Conservation (phyloP, 2,888 invertebrate species). For the Ypsolopha sequella region DNA sequence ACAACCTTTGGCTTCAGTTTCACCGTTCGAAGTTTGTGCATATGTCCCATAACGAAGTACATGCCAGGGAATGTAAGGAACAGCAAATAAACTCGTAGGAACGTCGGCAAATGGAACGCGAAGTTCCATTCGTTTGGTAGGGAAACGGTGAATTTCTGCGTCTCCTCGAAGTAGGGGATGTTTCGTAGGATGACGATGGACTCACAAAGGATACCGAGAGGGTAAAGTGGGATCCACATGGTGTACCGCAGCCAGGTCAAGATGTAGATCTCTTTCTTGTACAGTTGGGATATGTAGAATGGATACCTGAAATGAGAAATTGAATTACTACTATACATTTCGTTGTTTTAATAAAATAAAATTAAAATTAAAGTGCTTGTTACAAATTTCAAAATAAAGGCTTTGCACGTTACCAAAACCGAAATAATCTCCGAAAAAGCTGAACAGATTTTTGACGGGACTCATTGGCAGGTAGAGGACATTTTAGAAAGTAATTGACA, state of each 20-base stretch:
- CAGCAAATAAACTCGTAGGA: conserved; percentile 83
- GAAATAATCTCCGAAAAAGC: too few relatives aligned
- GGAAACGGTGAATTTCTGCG: conserved; percentile 77
- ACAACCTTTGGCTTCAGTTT: conserved; percentile 71
- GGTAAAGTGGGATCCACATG: conserved; percentile 94
- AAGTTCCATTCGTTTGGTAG: conserved; percentile 90
- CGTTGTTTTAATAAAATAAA: too few relatives aligned
- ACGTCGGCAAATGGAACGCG: conserved; percentile 86
- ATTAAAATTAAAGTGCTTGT: too few relatives aligned
- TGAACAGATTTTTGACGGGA: too few relatives aligned
- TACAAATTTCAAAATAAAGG: too few relatives aligned
- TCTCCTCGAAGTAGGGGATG: conserved; percentile 92
- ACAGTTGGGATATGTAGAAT: conserved; percentile 87
- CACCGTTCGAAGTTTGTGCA: conserved; percentile 80
- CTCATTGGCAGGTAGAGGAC: too few relatives aligned
- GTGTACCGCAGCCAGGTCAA: conserved; percentile 95
- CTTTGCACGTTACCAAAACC: too few relatives aligned
- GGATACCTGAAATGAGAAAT: conserved; percentile 79
- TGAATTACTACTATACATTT: too few relatives aligned
- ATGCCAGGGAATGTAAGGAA: conserved; percentile 81
- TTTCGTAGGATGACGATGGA: conserved; percentile 84
- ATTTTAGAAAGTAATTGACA: too few relatives aligned
- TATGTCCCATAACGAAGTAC: conserved; percentile 85
- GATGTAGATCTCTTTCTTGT: conserved; percentile 78
- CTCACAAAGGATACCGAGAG: conserved; percentile 90